Evolutionary conservation across 2,113 vertebrate genomes (phyloP).

Genomic region (Formicarius rufipectus): DNA sequence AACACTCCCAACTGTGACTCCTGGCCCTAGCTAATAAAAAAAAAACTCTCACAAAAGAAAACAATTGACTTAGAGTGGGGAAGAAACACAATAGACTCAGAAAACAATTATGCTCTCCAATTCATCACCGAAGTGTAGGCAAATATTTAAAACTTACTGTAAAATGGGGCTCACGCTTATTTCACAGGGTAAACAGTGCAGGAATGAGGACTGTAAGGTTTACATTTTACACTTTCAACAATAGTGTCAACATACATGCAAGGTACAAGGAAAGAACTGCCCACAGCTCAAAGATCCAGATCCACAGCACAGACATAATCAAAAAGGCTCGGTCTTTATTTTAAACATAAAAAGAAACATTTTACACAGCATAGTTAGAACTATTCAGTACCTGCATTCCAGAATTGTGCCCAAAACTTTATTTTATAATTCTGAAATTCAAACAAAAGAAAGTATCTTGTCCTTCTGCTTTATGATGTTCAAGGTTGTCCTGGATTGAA

Average conservation of each 20-base stretch:
- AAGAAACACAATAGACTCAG: background rate
- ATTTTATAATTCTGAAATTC: constrained; percentile 36
- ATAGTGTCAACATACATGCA: background rate
- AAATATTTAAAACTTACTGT: background rate
- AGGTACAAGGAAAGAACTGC: background rate
- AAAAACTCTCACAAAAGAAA: background rate
- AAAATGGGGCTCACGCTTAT: background rate
- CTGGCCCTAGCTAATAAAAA: background rate
- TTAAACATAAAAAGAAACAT: constrained; percentile 69
- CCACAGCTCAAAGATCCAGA: background rate
- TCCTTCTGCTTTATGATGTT: constrained; percentile 29
- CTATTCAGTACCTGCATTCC: constrained; percentile 59
- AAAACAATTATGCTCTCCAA: background rate
- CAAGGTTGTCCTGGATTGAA: constrained; percentile 21
- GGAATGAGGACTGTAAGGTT: background rate
- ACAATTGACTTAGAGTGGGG: background rate
- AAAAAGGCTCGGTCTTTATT: constrained; percentile 72
- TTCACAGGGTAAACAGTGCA: background rate
- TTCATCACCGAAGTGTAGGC: background rate
- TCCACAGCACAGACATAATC: constrained; percentile 37
- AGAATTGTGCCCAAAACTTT: constrained; percentile 60
- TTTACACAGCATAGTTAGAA: constrained; percentile 58
- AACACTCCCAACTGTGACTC: background rate
- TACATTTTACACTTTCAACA: background rate
- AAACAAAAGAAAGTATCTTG: constrained; percentile 35